These are phyloP conservation scores for Neodiprion fabricii DNA, from an alignment of 1,140 invertebrate genomes.

Conservation along the genomic window DNA sequence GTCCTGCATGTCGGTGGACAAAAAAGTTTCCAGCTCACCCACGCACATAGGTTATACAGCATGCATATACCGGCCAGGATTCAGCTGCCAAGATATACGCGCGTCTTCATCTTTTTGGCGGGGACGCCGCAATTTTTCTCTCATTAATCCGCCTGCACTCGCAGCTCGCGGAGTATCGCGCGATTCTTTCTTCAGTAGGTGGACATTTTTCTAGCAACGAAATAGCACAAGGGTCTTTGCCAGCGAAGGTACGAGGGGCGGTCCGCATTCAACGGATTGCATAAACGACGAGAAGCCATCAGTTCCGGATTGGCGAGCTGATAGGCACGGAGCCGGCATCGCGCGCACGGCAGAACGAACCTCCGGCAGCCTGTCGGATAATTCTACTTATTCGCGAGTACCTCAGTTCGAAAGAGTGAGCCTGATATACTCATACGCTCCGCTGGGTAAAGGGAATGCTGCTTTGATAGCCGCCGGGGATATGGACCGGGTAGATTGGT, in stretches of 20 bases:
- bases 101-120: neutral
- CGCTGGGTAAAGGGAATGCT: neutral
- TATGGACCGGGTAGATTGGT: neutral
- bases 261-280: neutral
- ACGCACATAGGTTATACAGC: neutral
- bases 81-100: neutral
- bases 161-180: too few species aligned
- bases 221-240: neutral
- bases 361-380: conserved; percentile 43
- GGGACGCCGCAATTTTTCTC: neutral
- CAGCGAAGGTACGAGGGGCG: neutral
- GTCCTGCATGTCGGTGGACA: neutral
- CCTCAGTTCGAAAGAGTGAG: neutral
- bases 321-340: neutral
- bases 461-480: neutral
- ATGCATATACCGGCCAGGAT: neutral
- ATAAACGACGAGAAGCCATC: neutral
- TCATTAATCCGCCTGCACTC: neutral
- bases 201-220: too few species aligned
- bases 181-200: too few species aligned
- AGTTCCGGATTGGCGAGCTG: conserved; percentile 1
- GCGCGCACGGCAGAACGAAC: conserved; percentile 33
- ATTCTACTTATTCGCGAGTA: conserved; percentile 52
- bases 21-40: neutral
- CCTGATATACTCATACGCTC: neutral